Evolutionary conservation across 2,797 vertebrate species (phyloP), one percentile per base, ranked within the genome.

Genomic region (Sebastes glaucus): DNA sequence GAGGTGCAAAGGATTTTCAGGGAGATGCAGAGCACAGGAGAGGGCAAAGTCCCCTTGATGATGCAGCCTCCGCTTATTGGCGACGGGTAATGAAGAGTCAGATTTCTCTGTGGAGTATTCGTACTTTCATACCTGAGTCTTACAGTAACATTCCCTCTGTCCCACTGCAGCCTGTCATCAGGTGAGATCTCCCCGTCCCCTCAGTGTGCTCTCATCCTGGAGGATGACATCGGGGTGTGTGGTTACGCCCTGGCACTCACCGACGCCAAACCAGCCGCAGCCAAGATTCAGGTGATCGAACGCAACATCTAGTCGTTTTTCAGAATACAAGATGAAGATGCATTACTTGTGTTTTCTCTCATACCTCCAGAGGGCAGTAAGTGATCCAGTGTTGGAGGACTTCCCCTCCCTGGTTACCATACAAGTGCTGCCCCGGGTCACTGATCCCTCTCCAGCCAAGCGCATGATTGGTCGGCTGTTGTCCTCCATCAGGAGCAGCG

Each of bases 321-420:
- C 11, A 55, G 8, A 62, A n/a, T 13, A 20, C 7, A 10, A 62
- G 14, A 2, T 10, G 11, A 53, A 6, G 16, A 30, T 16, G 2
- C 7, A 18, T 71, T 11, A 57, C 30, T 9, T 27, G 1, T 49
- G 18, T 32, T 22, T 60, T 16, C 2, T 67, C 3, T 80, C n/a
- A 6, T 11, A 6, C 65, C 71, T 81, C 73, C 49, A 95, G 97
- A 96, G 92, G 95, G 96, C 6, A 55, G 80, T 96, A 75, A 96
- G 94, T 61, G 96, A 96, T 82, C 92, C 96, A 0, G 95, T 98
- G 89, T 95, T 98, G 61, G 93, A 95, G 82, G 97, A 97, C 71
- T 99, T 97, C 88, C 98, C 98, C 4, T 98, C 98, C 16, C 88
- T 99, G 88, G 95, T 99, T 86, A 96, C 96, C 63, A 90, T 98